These are phyloP conservation scores for Marasmarcha lunaedactyla DNA, from an alignment of 2,888 invertebrate genomes.

Conservation along the genomic window DNA sequence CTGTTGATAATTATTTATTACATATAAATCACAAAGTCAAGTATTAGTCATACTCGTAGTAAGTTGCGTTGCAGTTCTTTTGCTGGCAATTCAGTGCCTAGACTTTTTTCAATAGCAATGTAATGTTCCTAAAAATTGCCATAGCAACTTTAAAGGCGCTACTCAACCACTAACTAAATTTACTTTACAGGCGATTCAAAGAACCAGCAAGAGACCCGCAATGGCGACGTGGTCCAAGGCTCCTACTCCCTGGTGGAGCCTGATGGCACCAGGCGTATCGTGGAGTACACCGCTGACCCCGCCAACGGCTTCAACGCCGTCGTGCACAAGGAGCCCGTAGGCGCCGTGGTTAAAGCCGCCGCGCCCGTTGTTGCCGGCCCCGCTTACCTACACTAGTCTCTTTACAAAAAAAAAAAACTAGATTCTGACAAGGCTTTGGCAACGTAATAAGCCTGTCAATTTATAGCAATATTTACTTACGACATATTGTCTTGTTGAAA, in stretches of 20 bases:
- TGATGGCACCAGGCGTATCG: constrained; percentile 72
- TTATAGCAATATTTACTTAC: not conserved
- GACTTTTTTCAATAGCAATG: no score
- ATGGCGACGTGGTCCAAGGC: constrained; percentile 75
- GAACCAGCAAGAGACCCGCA: constrained; percentile 64
- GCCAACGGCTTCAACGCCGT: constrained; percentile 76
- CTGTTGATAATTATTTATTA: no score
- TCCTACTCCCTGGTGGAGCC: constrained; percentile 74
- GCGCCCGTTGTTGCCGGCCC: constrained; percentile 43
- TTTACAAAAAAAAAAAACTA: not conserved
- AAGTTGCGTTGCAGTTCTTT: no score
- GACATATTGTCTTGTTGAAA: no score
- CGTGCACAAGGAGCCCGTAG: constrained; percentile 72
- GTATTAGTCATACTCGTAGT: no score
- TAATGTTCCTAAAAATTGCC: no score
- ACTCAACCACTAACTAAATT: no score
- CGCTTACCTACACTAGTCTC: constrained; percentile 31
- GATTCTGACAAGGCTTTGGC: not conserved
- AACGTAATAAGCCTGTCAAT: not conserved
- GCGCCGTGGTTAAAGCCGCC: constrained; percentile 53
- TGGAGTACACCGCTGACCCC: constrained; percentile 76
- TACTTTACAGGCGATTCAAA: constrained; percentile 50
- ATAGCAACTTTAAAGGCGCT: no score
- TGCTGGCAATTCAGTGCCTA: no score
- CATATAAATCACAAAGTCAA: no score